Evolutionary conservation across 2,888 invertebrate genomes (phyloP), one percentile per base, ranked within the genome.

Genomic region (Coenonympha glycerion): DNA sequence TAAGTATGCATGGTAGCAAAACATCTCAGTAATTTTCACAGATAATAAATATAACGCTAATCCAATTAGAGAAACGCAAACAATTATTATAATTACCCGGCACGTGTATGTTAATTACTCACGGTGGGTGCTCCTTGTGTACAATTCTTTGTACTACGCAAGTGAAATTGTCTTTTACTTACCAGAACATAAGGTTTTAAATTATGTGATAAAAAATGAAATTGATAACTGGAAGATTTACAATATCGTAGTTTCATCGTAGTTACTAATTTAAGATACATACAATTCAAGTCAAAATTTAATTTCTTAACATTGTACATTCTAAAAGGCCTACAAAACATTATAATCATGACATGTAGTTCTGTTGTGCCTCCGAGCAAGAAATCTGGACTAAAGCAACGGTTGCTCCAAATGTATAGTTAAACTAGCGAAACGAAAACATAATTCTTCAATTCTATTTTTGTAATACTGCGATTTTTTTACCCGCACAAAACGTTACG

Each of bases 31-130:
- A 22, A 30, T 44, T 8, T 15, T 31, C 21, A 37, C 49, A 58
- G 56, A 54, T 36, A 56, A 58, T 24, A 31, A 40, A 47, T 28
- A 6, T 9, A 52, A 53, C 56, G 55, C 52, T 59, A 61, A 64
- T 61, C 55, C 47, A 64, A 65, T 67, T 66, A 64, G 55, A 56
- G 52, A 48, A 61, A 61, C 55, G 55, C 55, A 61, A 59, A 63
- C 61, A 64, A 62, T 64, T 61, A 53, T 58, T 55, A 56, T 59
- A 61, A 66, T 67, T 64, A 62, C 41, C 37, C 44, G 57, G 31
- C 67, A 63, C 67, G 67, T 56, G 56, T 53, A 51, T 42, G 45
- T 6, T 56, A 56, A 53, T 56, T 56, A 56, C 42, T 49, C 42
- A 47, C 24, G 62, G 37, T 58, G 22, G n/a, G 40, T 19, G 55